These are phyloP conservation scores for Dufourea novaeangliae DNA, from an alignment of 1,140 invertebrate species.

Conservation along the genomic window DNA sequence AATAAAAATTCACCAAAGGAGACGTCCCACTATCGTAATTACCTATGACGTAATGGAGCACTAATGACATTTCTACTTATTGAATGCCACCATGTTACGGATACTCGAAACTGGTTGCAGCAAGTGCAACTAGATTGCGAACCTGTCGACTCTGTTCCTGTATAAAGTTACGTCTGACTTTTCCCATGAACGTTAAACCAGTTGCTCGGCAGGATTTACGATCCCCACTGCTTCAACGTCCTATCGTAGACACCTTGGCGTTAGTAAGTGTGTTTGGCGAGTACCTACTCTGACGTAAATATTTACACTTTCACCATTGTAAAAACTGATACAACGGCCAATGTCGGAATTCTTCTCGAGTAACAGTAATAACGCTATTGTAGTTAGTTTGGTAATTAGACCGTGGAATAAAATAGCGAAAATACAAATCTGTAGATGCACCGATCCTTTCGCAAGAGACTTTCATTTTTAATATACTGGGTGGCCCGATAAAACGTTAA, in stretches of 20 bases:
- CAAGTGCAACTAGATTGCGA: slow-evolving; percentile 1
- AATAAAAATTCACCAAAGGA: no score
- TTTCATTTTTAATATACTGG: no score
- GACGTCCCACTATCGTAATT: no score
- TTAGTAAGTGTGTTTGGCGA: not conserved
- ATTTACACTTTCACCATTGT: slow-evolving; percentile 4
- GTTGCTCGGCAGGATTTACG: slow-evolving; percentile 22
- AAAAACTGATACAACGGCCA: not conserved
- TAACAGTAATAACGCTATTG: not conserved
- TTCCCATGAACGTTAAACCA: slow-evolving; percentile 39
- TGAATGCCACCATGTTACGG: not conserved
- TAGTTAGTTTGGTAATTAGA: no score
- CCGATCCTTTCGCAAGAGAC: no score
- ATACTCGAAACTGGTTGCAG: not conserved
- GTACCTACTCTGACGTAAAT: slow-evolving; percentile 4
- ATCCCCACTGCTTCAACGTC: slow-evolving; percentile 10
- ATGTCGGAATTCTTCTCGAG: not conserved
- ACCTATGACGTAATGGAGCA: not conserved
- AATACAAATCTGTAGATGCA: no score
- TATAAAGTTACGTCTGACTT: slow-evolving; percentile 37
- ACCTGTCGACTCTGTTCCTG: not conserved
- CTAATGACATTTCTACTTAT: slow-evolving; percentile 1
- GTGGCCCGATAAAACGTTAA: no score
- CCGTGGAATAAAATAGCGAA: no score
- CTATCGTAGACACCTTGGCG: not conserved